Conservation (phyloP, 1,140 invertebrate species). For the Brachionus plicatilis region DNA sequence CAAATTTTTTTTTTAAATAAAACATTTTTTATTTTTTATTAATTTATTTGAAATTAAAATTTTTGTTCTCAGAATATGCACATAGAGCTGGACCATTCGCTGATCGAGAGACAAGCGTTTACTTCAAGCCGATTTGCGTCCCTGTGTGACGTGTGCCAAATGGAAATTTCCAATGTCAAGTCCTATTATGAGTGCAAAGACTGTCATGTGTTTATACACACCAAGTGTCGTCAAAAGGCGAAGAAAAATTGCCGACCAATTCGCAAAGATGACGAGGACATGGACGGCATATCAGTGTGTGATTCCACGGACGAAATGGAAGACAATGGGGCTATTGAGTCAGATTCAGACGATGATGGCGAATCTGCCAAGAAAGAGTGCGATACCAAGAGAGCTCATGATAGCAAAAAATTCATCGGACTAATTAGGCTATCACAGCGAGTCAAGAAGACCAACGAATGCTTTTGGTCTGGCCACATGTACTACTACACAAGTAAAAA, state of each 20-base stretch:
- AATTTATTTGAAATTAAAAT: not conserved
- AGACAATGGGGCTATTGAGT: not conserved
- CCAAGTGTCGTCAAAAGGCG: not conserved
- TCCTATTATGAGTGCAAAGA: constrained; percentile 19
- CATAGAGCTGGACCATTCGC: constrained; percentile 11
- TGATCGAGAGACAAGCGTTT: constrained; percentile 8
- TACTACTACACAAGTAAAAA: constrained; percentile 21
- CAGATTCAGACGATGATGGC: not conserved
- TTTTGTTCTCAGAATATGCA: not conserved
- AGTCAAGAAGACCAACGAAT: constrained; percentile 28
- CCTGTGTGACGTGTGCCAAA: not conserved
- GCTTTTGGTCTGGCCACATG: constrained; percentile 36
- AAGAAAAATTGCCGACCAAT: constrained; percentile 29
- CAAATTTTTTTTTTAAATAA: too few relatives aligned
- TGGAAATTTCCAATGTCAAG: not conserved
- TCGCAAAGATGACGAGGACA: not conserved
- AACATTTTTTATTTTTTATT: not conserved
- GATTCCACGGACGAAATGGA: not conserved
- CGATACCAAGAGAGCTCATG: not conserved
- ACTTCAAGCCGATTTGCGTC: not conserved
- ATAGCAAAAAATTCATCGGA: not conserved
- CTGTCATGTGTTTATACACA: constrained; percentile 7
- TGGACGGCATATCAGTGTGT: not conserved
- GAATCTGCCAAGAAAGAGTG: not conserved
- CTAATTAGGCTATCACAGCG: constrained; percentile 6